These are phyloP conservation scores for Rotaria macrura DNA, from an alignment of 2,888 invertebrate species.

Conservation along the genomic window DNA sequence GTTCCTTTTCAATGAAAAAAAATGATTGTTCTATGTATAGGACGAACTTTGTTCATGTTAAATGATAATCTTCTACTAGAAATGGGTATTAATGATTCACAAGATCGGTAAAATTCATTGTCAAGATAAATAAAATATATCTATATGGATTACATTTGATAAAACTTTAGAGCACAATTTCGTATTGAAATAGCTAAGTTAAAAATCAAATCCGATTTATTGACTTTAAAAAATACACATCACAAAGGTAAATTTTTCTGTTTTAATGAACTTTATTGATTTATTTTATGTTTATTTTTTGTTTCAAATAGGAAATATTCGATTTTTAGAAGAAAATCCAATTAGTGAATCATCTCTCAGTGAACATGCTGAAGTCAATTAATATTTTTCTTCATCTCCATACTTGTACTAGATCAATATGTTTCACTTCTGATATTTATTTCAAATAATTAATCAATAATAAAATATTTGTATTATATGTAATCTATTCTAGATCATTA, in stretches of 20 bases:
- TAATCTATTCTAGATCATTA: not conserved
- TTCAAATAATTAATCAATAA: not conserved
- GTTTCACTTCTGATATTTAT: not conserved
- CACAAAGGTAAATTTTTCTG: not conserved
- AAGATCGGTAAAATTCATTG: not conserved
- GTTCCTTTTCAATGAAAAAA: no score
- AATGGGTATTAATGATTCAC: not conserved
- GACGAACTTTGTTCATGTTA: not conserved
- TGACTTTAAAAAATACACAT: not conserved
- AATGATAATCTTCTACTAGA: slow-evolving; percentile 8
- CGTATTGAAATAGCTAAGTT: not conserved
- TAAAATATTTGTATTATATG: not conserved
- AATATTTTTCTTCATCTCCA: not conserved
- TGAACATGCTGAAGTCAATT: not conserved
- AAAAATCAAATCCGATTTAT: not conserved
- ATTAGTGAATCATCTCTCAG: not conserved
- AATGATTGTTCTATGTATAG: not conserved
- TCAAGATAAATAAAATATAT: not conserved
- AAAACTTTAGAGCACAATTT: not conserved
- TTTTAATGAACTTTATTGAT: no score
- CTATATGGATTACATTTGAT: not conserved
- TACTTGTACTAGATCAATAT: not conserved
- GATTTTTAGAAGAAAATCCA: slow-evolving; percentile 6
- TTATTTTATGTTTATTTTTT: no score
- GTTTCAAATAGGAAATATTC: not conserved